These are phyloP conservation scores for Delia radicum DNA, from an alignment of 1,140 invertebrate genomes.

Conservation along the genomic window DNA sequence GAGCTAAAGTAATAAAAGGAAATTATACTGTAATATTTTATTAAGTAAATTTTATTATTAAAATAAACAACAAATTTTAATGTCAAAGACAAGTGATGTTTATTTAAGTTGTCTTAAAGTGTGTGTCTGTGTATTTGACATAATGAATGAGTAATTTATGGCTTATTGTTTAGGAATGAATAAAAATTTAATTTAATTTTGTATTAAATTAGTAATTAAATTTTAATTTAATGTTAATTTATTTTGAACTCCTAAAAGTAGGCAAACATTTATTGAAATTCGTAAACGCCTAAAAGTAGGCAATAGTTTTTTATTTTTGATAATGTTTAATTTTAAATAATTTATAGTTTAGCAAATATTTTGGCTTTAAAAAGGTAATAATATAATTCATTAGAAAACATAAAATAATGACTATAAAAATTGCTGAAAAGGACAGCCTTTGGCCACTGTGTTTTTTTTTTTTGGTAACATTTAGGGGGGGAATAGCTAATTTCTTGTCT, in stretches of 20 bases:
- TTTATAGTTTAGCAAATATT: no score
- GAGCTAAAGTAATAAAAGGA: neutral
- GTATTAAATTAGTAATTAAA: neutral
- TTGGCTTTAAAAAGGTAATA: no score
- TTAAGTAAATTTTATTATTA: neutral
- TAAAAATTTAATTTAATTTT: neutral
- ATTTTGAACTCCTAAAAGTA: neutral
- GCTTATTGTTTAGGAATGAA: neutral
- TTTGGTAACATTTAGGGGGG: no score
- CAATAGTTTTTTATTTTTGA: no score
- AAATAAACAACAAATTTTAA: neutral
- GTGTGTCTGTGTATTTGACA: neutral
- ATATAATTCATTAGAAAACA: no score
- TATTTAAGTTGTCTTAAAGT: neutral
- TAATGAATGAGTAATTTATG: neutral
- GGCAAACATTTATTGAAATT: no score
- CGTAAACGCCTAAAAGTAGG: no score
- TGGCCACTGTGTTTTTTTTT: no score
- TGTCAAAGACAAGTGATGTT: neutral
- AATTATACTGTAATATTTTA: neutral
- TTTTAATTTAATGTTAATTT: neutral
- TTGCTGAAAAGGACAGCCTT: no score
- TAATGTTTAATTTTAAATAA: no score
- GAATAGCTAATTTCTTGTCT: no score
- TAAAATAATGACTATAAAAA: no score